Evolutionary conservation across 2,888 invertebrate species (phyloP).

Genomic region (Hanleya hanleyi): DNA sequence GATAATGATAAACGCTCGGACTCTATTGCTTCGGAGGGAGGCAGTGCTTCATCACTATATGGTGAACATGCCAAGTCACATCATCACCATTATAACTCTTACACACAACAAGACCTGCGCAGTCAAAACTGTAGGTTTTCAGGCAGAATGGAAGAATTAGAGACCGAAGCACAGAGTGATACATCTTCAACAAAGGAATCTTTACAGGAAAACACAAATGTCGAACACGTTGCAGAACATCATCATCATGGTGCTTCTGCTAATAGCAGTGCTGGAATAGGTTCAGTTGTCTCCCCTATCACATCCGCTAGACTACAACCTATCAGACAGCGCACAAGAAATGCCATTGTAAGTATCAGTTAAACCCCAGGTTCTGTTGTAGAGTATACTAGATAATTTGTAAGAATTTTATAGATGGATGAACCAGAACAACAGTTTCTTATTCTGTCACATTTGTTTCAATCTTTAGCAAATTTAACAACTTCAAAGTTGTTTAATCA

Average conservation of each 20-base stretch:
- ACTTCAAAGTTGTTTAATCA: too few relatives aligned
- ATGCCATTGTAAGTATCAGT: conserved; percentile 85
- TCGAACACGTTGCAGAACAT: not conserved
- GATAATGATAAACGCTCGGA: conserved; percentile 26
- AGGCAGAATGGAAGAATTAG: not conserved
- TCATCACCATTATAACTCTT: not conserved
- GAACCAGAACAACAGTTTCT: too few relatives aligned
- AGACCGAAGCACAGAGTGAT: not conserved
- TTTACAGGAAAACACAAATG: not conserved
- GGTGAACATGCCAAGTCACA: not conserved
- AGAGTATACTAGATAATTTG: too few relatives aligned
- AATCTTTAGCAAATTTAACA: too few relatives aligned
- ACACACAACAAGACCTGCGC: not conserved
- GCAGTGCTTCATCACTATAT: not conserved
- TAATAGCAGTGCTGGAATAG: not conserved
- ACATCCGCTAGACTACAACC: conserved; percentile 85
- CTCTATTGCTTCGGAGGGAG: not conserved
- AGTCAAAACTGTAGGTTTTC: not conserved
- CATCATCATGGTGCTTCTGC: not conserved
- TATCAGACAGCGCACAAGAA: conserved; percentile 89
- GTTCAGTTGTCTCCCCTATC: conserved; percentile 76
- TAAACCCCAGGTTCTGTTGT: too few relatives aligned
- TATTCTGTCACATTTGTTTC: too few relatives aligned
- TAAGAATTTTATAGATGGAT: too few relatives aligned
- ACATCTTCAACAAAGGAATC: not conserved